Base-by-base conservation (phyloP, 2,797 vertebrate species). In the Sternarchorhynchus goeldii region DNA sequence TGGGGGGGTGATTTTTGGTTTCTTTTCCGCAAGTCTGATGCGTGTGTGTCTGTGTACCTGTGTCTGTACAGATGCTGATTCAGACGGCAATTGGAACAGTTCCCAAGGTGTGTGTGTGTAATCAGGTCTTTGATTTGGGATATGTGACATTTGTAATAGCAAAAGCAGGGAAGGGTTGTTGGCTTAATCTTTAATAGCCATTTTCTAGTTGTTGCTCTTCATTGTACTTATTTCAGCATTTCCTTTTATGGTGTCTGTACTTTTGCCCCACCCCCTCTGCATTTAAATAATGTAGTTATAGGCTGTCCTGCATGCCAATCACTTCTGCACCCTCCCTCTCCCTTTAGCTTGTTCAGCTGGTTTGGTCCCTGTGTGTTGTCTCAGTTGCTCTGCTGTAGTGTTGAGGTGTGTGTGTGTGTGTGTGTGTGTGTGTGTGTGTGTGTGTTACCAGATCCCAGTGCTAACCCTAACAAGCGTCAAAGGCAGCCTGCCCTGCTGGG, bases 401-500 rank as follows among this genome's bases (percentile, higher is more conserved):
- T 67, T 41, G 58, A 17, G 25, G 65, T 79, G 41, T 83, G 41
- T 64, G 57, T 39, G 80, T 84, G 18, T 77, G 68, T 29, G 7
- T 68, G 3, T 68, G 31, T 53, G 34, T 4, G 4, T 53, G 7
- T 25, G 65, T 20, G 62, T 69, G 5, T 83, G 21, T 65, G 41
- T 57, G 17, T 87, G 86, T 85, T 25, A 25, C 25, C 85, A 94
- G 93, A 94, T 89, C 91, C 92, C 59, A 93, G 92, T 77, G 94
- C 93, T 73, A 97, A 97, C 79, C 90, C 95, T 25, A 97, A 96
- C 91, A 98, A 98, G 91, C 94, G 96, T 3, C 95, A 95, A 88
- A 94, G 96, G 80, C 96, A 98, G 91, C 96, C 96, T 36, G 95
- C 96, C 68, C 94, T 97, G 50, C 91, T 97, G 14, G 96, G 95